Evolutionary conservation across 2,113 vertebrate species (phyloP), one percentile per base, ranked within the genome.

Genomic region (Pseudopodoces humilis): DNA sequence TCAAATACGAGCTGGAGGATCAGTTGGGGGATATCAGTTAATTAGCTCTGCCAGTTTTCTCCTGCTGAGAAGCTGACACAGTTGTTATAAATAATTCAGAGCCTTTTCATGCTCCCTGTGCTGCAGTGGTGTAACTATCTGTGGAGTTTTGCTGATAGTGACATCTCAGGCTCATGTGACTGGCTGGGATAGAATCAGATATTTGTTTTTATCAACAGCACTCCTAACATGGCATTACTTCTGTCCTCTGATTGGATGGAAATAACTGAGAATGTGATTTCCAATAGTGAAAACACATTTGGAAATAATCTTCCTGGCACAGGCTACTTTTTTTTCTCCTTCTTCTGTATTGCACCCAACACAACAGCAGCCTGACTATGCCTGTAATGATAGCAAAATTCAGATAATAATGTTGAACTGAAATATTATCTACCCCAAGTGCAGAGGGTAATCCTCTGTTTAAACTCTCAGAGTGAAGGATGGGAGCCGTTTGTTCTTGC

Each of bases 51-150:
- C 79, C 79, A 62, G 60, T 88, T 92, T 96, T 81, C 27, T 86
- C 60, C 62, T 0, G 3, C 79, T 88, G 85, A 90, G 88, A 92
- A 81, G 64, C 49, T 86, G 79, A 88, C 83, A 91, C 86, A 82
- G 64, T 90, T 77, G 63, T 90, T 90, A 88, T 86, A 90, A 95
- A 96, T 96, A 95, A 94, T 96, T 88, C 85, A 95, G 82, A 90
- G 56, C 33, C 31, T 86, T 92, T 93, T 92, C 79, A 78, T 64
- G 68, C 52, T 90, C 71, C 0, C 0, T 43, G 72, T 64, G 68
- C 68, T 79, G 79, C 83, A 75, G 65, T 49, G 68, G 56, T 94
- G 79, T 50, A 74, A 53, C 86, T 92, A 35, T 83, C 78, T 63
- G 86, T 65, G 33, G 87, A 77, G 64, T 88, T 93, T 76, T 92